Percentiles rank a stretch among this genome's conserved stretches.
Evolutionary conservation across 92 coral and sea anemone species (phyloP).

Genomic region (Palythoa grandiflora): DNA sequence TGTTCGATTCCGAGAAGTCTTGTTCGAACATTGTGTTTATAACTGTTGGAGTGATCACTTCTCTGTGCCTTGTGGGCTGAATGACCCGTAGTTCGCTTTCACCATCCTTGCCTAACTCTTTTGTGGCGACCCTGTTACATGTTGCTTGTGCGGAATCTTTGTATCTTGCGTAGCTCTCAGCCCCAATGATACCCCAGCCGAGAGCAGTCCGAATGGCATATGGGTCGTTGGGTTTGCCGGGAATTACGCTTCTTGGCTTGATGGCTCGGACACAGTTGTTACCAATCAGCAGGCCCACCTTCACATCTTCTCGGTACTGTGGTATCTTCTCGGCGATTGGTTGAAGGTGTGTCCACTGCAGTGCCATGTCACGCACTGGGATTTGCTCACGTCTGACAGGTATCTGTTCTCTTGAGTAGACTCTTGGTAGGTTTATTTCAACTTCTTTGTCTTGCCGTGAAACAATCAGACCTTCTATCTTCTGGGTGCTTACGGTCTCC

Average conservation of each 20-base stretch:
- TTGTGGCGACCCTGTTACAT: background rate
- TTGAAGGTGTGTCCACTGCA: slow-evolving; percentile 54
- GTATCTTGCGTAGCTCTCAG: background rate
- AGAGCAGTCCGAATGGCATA: slow-evolving; percentile 48
- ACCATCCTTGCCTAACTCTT: background rate
- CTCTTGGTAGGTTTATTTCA: slow-evolving; percentile 56
- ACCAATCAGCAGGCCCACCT: slow-evolving; percentile 47
- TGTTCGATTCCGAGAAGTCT: slow-evolving; percentile 22
- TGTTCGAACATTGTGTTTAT: slow-evolving; percentile 30
- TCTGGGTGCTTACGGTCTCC: slow-evolving; percentile 46
- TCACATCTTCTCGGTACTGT: slow-evolving; percentile 16
- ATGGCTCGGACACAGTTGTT: slow-evolving; percentile 68
- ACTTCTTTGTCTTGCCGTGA: slow-evolving; percentile 49
- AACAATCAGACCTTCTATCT: slow-evolving; percentile 59
- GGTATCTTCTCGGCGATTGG: slow-evolving; percentile 14
- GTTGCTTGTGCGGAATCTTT: background rate
- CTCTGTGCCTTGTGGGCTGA: background rate
- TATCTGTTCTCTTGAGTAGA: slow-evolving; percentile 63
- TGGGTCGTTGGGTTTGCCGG: slow-evolving; percentile 38
- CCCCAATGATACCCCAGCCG: slow-evolving; percentile 66
- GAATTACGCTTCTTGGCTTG: slow-evolving; percentile 48
- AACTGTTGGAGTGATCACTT: background rate
- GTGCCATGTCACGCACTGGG: slow-evolving; percentile 62
- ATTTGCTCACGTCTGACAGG: slow-evolving; percentile 69
- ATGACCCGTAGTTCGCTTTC: background rate